Percentiles rank a stretch among this genome's conserved stretches.
Conservation (phyloP, 2,797 vertebrate species). For the Melanotaenia boesemani region DNA sequence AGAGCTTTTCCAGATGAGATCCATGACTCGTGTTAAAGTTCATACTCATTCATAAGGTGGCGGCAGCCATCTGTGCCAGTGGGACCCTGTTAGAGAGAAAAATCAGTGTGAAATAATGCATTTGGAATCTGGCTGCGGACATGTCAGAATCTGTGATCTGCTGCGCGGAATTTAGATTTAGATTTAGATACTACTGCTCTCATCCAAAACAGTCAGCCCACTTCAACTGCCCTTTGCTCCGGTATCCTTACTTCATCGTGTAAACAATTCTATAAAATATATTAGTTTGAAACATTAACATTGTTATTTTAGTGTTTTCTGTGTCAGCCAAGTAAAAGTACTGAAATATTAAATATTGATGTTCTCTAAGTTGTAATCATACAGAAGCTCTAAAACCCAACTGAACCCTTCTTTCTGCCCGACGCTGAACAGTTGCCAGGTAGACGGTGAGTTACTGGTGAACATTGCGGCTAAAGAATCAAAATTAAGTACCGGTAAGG, state of each 20-base stretch:
- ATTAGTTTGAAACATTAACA: too few relatives aligned
- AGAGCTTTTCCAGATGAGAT: slow-evolving; percentile 45
- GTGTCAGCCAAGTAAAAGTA: too few relatives aligned
- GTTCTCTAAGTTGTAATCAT: too few relatives aligned
- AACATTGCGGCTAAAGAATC: neutral
- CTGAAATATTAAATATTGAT: too few relatives aligned
- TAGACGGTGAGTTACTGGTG: neutral
- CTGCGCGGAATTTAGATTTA: slow-evolving; percentile 35
- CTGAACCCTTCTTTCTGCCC: neutral
- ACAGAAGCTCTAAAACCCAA: neutral
- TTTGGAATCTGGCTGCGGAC: slow-evolving; percentile 25
- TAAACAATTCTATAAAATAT: neutral
- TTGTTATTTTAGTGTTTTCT: too few relatives aligned
- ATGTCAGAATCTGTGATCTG: slow-evolving; percentile 33
- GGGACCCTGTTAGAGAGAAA: slow-evolving; percentile 36
- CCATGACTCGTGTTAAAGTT: slow-evolving; percentile 51
- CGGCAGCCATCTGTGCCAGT: slow-evolving; percentile 2
- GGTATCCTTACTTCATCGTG: slow-evolving; percentile 1
- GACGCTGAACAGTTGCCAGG: neutral
- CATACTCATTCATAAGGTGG: slow-evolving; percentile 50
- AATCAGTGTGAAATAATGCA: slow-evolving; percentile 42
- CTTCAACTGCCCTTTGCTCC: neutral
- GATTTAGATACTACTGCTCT: neutral
- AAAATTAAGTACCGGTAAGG: neutral
- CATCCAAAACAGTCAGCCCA: slow-evolving; percentile 1